Conservation (phyloP, 2,888 invertebrate genomes). For the Calameuta pallipes region DNA sequence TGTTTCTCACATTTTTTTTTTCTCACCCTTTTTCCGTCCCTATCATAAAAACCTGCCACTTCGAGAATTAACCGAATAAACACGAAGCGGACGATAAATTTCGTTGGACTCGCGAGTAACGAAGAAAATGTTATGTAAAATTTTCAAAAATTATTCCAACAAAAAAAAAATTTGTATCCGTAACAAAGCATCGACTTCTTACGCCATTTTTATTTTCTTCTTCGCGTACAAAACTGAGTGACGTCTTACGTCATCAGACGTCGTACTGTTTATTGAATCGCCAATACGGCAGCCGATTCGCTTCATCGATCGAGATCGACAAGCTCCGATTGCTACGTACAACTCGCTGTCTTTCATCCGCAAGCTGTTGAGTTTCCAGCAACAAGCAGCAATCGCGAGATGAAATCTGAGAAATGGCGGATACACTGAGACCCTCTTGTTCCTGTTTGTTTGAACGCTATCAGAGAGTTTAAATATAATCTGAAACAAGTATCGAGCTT, state of each 20-base stretch:
- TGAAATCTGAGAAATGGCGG: background rate
- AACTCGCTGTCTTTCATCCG: background rate
- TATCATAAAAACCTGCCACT: background rate
- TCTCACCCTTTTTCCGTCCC: slow-evolving; percentile 3
- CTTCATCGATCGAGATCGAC: slow-evolving; percentile 17
- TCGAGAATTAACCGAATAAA: background rate
- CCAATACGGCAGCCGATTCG: slow-evolving; percentile 1
- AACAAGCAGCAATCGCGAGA: background rate
- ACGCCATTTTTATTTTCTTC: background rate
- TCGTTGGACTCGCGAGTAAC: too few relatives aligned
- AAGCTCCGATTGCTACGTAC: background rate
- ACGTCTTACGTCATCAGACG: background rate
- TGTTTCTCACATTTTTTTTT: slow-evolving; percentile 11
- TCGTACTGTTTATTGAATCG: background rate
- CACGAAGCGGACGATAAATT: background rate
- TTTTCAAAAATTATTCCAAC: background rate
- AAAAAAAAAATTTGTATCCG: background rate
- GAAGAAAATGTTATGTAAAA: background rate
- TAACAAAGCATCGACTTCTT: background rate
- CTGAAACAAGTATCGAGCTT: background rate
- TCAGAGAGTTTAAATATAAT: background rate
- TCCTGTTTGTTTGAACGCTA: background rate
- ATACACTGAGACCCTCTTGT: background rate
- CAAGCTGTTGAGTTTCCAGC: background rate
- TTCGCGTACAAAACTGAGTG: background rate